Evolutionary conservation across 1,140 invertebrate species (phyloP).

Genomic region (Cotesia typhae): DNA sequence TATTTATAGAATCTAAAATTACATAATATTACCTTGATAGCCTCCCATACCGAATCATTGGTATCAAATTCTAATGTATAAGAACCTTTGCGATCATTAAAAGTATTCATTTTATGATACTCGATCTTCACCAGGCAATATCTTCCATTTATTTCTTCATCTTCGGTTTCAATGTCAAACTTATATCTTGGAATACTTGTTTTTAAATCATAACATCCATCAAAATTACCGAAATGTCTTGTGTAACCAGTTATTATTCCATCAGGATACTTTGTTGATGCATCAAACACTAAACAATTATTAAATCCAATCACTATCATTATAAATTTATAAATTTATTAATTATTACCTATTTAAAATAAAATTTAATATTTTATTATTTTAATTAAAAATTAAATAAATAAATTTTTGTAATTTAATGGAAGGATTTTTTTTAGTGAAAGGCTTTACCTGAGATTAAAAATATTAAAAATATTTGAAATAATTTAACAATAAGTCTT

Average conservation of each 20-base stretch:
- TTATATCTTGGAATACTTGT: conserved; percentile 26
- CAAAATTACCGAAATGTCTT: conserved; percentile 44
- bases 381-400: too few species aligned
- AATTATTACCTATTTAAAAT: too few species aligned
- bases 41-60: conserved; percentile 49
- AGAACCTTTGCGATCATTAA: conserved; percentile 22
- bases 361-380: too few species aligned
- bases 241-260: conserved; percentile 42
- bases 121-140: conserved; percentile 53
- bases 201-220: conserved; percentile 41
- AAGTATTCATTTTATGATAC: conserved; percentile 38
- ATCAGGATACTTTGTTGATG: conserved; percentile 43
- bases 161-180: neutral
- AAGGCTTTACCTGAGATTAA: too few species aligned
- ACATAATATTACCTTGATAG: conserved; percentile 47
- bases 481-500: neutral
- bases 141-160: conserved; percentile 43
- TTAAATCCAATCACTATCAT: neutral
- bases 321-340: neutral
- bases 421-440: too few species aligned
- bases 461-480: too few species aligned
- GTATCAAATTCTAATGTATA: conserved; percentile 49
- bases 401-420: too few species aligned
- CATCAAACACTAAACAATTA: conserved; percentile 43
- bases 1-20: too few species aligned